phyloP scores from a whole-genome alignment of 1,140 invertebrate species.

The Vollenhovia emeryi region DNA sequence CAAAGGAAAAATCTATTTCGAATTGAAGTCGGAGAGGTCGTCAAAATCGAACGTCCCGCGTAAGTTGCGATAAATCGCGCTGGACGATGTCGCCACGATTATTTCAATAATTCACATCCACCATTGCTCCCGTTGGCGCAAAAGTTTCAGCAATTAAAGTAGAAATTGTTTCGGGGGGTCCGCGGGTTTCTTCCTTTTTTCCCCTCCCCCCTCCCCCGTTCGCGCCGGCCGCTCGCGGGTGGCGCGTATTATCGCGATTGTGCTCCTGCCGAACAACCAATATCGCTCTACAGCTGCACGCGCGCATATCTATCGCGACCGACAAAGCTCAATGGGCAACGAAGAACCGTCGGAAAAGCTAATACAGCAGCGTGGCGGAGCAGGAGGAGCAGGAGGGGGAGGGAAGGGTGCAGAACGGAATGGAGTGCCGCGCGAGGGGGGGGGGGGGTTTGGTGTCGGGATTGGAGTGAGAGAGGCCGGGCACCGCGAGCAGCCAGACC shows the following conservation, averaged over 20 bases:
- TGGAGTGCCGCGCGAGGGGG: constrained; percentile 27
- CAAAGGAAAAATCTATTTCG: constrained; percentile 5
- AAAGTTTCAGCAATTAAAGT: not conserved
- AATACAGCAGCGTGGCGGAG: constrained; percentile 43
- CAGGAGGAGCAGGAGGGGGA: not conserved
- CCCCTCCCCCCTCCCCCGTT: no score
- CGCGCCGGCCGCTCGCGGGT: not conserved
- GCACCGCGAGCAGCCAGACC: constrained; percentile 38
- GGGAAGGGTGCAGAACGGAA: constrained; percentile 5
- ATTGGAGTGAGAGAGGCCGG: constrained; percentile 41
- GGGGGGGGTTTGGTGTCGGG: constrained; percentile 33
- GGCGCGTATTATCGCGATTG: constrained; percentile 48
- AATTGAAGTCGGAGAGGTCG: not conserved
- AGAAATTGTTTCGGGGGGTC: constrained; percentile 25
- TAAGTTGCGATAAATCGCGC: not conserved
- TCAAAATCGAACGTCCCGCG: no score
- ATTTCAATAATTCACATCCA: not conserved
- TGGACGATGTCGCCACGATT: not conserved
- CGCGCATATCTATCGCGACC: constrained; percentile 50
- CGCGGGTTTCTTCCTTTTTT: not conserved
- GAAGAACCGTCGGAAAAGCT: constrained; percentile 60
- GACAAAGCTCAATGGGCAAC: constrained; percentile 53
- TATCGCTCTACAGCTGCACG: constrained; percentile 54
- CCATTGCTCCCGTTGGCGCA: not conserved
- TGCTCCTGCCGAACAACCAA: constrained; percentile 37